A percentile compares a stretch with the other conserved stretches of the same genome.
These are phyloP conservation scores for Spongilla lacustris DNA, from an alignment of 37 sponge, comb jelly and placozoan species.

Conservation along the genomic window DNA sequence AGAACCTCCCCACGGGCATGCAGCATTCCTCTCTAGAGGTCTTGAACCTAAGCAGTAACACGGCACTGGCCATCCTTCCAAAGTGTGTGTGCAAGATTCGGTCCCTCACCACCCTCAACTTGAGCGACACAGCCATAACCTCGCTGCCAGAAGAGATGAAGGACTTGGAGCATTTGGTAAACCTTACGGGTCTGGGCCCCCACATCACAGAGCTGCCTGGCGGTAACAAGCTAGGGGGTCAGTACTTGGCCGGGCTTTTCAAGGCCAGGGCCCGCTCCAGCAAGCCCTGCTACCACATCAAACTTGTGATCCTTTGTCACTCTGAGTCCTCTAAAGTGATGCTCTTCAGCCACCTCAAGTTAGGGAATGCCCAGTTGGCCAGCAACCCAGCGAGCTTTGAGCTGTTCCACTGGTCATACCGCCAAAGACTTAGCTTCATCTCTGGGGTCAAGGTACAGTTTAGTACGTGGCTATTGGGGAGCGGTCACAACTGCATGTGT, in stretches of 20 bases:
- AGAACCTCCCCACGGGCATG: constrained; percentile 57
- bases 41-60: constrained; percentile 64
- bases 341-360: constrained; percentile 43
- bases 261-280: constrained; percentile 53
- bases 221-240: constrained; percentile 21
- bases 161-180: constrained; percentile 60
- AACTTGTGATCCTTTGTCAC: constrained; percentile 65
- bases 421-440: constrained; percentile 26
- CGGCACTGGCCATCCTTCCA: constrained; percentile 50
- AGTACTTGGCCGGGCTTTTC: constrained; percentile 39
- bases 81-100: constrained; percentile 65
- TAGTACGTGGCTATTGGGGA: constrained; percentile 74
- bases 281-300: constrained; percentile 67
- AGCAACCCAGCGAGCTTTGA: constrained; percentile 31
- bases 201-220: constrained; percentile 60
- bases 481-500: constrained; percentile 21
- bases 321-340: constrained; percentile 49
- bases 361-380: background rate
- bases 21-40: constrained; percentile 68
- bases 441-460: constrained; percentile 50
- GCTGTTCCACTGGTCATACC: constrained; percentile 56
- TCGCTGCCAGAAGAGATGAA: constrained; percentile 73
- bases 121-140: constrained; percentile 50
- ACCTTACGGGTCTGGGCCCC: constrained; percentile 42
- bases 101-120: constrained; percentile 72